A percentile compares a stretch with the other conserved stretches of the same genome.
Conservation (phyloP, 2,888 invertebrate genomes). For the Chaitophorus viminalis region DNA sequence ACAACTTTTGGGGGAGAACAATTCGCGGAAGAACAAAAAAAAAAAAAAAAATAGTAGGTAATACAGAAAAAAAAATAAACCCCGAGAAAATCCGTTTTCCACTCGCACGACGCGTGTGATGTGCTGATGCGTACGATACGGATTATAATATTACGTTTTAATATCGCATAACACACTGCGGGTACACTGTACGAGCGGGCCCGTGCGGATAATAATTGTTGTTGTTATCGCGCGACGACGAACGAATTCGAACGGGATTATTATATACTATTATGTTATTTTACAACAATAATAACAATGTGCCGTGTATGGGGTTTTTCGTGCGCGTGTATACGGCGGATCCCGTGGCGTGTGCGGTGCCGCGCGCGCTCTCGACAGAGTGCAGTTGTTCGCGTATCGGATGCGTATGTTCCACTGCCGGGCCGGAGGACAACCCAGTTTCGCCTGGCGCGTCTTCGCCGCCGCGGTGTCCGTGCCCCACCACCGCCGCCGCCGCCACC, state of each 20-base stretch:
- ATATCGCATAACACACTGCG: too few relatives aligned
- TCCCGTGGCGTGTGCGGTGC: not conserved
- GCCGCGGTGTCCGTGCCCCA: not conserved
- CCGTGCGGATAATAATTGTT: too few relatives aligned
- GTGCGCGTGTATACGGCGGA: not conserved
- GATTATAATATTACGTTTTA: too few relatives aligned
- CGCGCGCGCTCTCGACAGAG: not conserved
- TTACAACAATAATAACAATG: not conserved
- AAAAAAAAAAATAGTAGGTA: too few relatives aligned
- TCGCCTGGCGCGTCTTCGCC: slow-evolving; percentile 60
- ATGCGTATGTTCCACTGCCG: slow-evolving; percentile 61
- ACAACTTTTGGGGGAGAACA: too few relatives aligned
- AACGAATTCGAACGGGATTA: too few relatives aligned
- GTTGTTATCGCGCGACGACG: too few relatives aligned
- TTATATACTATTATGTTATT: too few relatives aligned
- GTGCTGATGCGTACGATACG: too few relatives aligned
- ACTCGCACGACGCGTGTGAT: not conserved
- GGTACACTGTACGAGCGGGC: too few relatives aligned
- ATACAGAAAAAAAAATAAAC: too few relatives aligned
- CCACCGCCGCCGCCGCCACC: slow-evolving; percentile 1
- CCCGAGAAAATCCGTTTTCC: not conserved
- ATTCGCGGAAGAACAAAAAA: too few relatives aligned
- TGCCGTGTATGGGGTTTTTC: not conserved
- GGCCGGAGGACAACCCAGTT: slow-evolving; percentile 61
- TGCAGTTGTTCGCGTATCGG: slow-evolving; percentile 60